Conservation (phyloP, 2,797 vertebrate species). For the Spea hammondii region DNA sequence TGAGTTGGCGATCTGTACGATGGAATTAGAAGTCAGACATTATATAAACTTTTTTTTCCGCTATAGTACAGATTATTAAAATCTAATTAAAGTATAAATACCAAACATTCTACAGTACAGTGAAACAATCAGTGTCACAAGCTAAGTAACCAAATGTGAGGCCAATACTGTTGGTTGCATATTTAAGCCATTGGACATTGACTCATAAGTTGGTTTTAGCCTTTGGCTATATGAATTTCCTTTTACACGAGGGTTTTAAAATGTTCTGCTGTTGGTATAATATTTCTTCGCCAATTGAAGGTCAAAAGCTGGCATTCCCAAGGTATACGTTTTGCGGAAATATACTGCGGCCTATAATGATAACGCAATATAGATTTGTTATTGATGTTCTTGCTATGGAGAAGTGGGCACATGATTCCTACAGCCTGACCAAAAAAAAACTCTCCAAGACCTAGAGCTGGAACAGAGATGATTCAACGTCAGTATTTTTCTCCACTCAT, state of each 20-base stretch:
- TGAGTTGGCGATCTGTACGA: not conserved
- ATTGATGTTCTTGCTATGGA: not conserved
- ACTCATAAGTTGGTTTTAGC: too few relatives aligned
- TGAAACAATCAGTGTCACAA: too few relatives aligned
- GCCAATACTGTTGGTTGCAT: too few relatives aligned
- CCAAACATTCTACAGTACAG: too few relatives aligned
- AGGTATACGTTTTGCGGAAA: too few relatives aligned
- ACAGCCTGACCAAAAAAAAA: not conserved
- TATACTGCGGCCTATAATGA: not conserved
- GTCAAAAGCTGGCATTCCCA: too few relatives aligned
- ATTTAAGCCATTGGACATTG: too few relatives aligned
- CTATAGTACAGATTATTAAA: too few relatives aligned
- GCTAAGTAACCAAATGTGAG: too few relatives aligned
- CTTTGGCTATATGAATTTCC: not conserved
- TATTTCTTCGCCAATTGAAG: too few relatives aligned
- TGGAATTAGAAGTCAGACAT: not conserved
- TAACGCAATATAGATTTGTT: not conserved
- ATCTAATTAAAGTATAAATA: too few relatives aligned
- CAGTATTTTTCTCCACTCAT: constrained; percentile 26
- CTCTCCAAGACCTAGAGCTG: constrained; percentile 22
- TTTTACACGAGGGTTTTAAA: not conserved
- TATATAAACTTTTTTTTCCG: not conserved
- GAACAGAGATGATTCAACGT: constrained; percentile 16
- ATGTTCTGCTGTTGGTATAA: too few relatives aligned
- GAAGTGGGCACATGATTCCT: not conserved